These are phyloP conservation scores for Nebria ingens DNA, from an alignment of 1,140 invertebrate species.

Conservation along the genomic window DNA sequence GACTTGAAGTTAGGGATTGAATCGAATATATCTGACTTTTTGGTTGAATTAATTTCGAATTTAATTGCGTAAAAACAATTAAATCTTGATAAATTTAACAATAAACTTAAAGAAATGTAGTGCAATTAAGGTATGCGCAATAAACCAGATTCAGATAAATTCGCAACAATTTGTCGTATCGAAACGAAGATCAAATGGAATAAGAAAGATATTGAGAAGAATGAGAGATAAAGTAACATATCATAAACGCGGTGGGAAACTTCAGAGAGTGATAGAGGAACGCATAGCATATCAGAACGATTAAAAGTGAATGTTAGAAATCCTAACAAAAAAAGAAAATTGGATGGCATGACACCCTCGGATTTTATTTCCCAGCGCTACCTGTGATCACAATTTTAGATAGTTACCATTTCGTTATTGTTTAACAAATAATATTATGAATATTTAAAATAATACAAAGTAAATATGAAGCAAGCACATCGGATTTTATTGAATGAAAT, in stretches of 20 bases:
- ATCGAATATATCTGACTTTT: too few relatives aligned
- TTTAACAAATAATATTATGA: too few relatives aligned
- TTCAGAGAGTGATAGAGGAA: neutral
- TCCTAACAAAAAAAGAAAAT: neutral
- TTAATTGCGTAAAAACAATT: too few relatives aligned
- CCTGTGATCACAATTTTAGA: conserved; percentile 8
- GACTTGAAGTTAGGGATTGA: too few relatives aligned
- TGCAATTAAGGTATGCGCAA: too few relatives aligned
- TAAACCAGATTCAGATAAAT: too few relatives aligned
- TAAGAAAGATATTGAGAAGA: neutral
- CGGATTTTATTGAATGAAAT: too few relatives aligned
- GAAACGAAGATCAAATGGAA: neutral
- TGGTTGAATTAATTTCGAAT: too few relatives aligned
- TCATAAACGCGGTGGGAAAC: neutral
- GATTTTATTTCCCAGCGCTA: conserved; percentile 5
- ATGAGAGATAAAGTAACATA: neutral
- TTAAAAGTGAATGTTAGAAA: neutral
- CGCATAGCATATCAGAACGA: neutral
- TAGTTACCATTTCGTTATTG: neutral
- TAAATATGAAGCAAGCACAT: neutral
- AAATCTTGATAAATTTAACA: too few relatives aligned
- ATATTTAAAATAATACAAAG: too few relatives aligned
- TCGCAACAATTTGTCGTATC: neutral
- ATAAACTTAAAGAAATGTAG: too few relatives aligned
- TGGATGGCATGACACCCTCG: neutral